Evolutionary conservation across 2,113 vertebrate species (phyloP), one percentile per base, ranked within the genome.

Genomic region (Balaenoptera acutorostrata): DNA sequence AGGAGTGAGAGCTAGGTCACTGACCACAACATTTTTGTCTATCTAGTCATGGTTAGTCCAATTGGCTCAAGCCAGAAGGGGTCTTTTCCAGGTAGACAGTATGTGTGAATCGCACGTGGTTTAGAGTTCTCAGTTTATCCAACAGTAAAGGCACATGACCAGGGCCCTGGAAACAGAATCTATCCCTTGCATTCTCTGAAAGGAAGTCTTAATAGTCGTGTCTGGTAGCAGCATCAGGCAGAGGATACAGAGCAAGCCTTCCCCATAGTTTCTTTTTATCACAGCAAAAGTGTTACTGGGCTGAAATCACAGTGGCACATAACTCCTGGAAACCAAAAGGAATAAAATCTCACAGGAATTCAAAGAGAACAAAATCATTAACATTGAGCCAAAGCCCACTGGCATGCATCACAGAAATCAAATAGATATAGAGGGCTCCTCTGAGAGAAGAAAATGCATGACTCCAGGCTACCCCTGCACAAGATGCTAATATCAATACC

Each of bases 311-410:
- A 31, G 8, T 77, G 87, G 55, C 49, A 33, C 27, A 81, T 57
- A 74, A 63, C 25, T 68, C 68, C 82, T 92, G 39, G 93, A 95
- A 93, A 90, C 61, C 89, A 83, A 90, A 86, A 89, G 82, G 63
- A 91, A 66, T 71, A 64, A 80, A 55, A 74, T 94, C 74, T 90
- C 46, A 10, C 57, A 97, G 71, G 49, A 78, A 92, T 95, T 61
- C 80, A 59, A 92, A 95, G 87, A 31, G 83, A 82, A 41, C 52
- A 88, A 85, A 94, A 44, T 72, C 63, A 63, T 96, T 82, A 84
- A 86, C 89, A 29, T 21, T 44, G 89, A 94, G 61, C 57, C 57
- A 64, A 92, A 85, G 66, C 68, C 74, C 6, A 18, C 39, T 61
- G 55, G 68, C 74, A 18, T 75, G 59, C 36, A 57, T 61, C n/a